phyloP scores from a whole-genome alignment of 2,113 vertebrate genomes.

The Protobothrops mucrosquamatus region DNA sequence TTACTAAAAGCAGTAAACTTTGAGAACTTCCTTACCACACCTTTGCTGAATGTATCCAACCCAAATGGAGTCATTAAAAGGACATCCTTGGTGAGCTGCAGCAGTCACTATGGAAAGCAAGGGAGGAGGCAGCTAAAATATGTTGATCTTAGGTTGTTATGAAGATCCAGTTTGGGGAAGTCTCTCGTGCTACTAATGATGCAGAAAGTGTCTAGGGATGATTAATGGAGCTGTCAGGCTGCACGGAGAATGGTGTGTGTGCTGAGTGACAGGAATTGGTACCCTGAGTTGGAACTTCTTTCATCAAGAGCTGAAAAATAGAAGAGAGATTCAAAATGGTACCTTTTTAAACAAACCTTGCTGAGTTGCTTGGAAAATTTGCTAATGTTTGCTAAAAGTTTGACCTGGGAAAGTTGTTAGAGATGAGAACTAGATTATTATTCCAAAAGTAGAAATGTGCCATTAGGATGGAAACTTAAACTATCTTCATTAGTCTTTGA shows the following conservation, averaged over 20 bases:
- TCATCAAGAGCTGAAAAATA: not conserved
- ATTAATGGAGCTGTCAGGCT: slow-evolving; percentile 26
- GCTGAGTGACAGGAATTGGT: slow-evolving; percentile 11
- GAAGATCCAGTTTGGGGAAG: not conserved
- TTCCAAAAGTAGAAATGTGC: not conserved
- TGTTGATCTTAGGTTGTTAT: not conserved
- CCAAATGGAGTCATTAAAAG: not conserved
- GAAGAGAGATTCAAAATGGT: not conserved
- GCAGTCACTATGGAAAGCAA: not conserved
- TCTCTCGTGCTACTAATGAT: not conserved
- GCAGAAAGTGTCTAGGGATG: slow-evolving; percentile 10
- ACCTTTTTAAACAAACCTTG: not conserved
- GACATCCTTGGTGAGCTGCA: not conserved
- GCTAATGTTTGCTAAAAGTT: not conserved
- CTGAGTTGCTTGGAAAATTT: not conserved
- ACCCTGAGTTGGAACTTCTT: not conserved
- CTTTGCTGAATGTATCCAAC: not conserved
- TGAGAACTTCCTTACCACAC: not conserved
- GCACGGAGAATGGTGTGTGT: not conserved
- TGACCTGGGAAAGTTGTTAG: not conserved
- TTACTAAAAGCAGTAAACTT: not conserved
- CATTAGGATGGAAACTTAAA: not conserved
- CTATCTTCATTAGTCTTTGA: not conserved
- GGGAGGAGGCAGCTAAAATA: not conserved
- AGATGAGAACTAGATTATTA: not conserved